Conservation (phyloP, 2,888 invertebrate genomes). For the Pyrocoelia pectoralis region DNA sequence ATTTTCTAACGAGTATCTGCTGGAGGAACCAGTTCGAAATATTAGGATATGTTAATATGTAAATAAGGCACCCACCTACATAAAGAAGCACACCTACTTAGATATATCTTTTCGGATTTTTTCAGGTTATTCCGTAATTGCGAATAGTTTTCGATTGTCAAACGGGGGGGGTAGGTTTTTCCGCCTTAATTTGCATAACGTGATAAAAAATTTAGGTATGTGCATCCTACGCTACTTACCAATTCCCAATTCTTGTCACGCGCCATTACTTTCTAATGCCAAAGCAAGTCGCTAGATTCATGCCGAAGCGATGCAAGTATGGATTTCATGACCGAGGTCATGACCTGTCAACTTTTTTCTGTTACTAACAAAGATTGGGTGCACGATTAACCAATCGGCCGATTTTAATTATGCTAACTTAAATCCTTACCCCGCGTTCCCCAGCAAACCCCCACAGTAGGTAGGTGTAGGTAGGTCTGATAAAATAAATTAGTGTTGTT, state of each 20-base stretch:
- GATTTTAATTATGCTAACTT: too few relatives aligned
- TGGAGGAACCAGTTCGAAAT: too few relatives aligned
- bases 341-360: slow-evolving; percentile 46
- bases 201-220: too few relatives aligned
- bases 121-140: too few relatives aligned
- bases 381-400: neutral
- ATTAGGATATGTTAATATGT: neutral
- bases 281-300: slow-evolving; percentile 46
- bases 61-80: slow-evolving; percentile 7
- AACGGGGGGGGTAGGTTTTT: too few relatives aligned
- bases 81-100: too few relatives aligned
- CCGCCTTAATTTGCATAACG: too few relatives aligned
- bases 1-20: too few relatives aligned
- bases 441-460: too few relatives aligned
- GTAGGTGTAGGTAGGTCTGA: too few relatives aligned
- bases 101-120: too few relatives aligned
- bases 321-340: slow-evolving; percentile 54
- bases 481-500: neutral
- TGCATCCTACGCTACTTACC: slow-evolving; percentile 15
- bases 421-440: neutral
- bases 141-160: too few relatives aligned
- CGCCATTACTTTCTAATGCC: slow-evolving; percentile 50
- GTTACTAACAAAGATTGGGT: slow-evolving; percentile 26
- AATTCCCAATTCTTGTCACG: slow-evolving; percentile 46
- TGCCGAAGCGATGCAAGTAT: slow-evolving; percentile 48